Evolutionary conservation across 2,888 invertebrate species (phyloP), one percentile per base, ranked within the genome.

Genomic region (Lordiphosa andalusiaca): DNA sequence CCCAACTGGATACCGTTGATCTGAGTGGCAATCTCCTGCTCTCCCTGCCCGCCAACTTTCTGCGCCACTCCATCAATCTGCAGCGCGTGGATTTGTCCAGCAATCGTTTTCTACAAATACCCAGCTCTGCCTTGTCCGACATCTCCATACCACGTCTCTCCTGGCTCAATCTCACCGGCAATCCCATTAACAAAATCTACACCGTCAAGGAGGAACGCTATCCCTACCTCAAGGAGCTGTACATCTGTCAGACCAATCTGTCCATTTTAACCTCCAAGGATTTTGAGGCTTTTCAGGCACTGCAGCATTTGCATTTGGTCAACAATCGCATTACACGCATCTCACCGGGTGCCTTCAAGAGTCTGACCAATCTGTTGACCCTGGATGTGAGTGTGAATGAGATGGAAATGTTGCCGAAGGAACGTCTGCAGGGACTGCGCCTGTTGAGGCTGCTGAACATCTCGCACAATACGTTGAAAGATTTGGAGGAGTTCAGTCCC

Each of bases 301-400:
- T 96, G 35, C 92, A 95, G 84, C 94, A 94, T 83, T 91, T 96
- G 54, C 93, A 93, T 84, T 89, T 96, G 73, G 91, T 92, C 37
- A 92, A 92, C 73, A 96, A 96, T 89, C 91, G 93, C 60, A 94
- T 96, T 68, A 93, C 94, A 12, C 91, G 94, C 64, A 92, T 97
- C 61, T 95, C 96, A 2, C 95, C 96, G 0, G 94, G 95, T 38
- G 96, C 96, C 50, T 96, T 97, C 87, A 92, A 93, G 49, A 93
- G 93, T 73, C 90, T 96, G 30, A 92, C 93, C 41, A 93, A 93
- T 87, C 91, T 97, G 65, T 91, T 95, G 54, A 93, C 93, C 9
- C 91, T 97, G 54, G 96, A 96, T 89, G 90, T 97, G 68, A 95
- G 95, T 71, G 91, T 93, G 75, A 97, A 97, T 88, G 94, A 95